Conservation (phyloP, 2,113 vertebrate species). For the Dasypus novemcinctus region DNA sequence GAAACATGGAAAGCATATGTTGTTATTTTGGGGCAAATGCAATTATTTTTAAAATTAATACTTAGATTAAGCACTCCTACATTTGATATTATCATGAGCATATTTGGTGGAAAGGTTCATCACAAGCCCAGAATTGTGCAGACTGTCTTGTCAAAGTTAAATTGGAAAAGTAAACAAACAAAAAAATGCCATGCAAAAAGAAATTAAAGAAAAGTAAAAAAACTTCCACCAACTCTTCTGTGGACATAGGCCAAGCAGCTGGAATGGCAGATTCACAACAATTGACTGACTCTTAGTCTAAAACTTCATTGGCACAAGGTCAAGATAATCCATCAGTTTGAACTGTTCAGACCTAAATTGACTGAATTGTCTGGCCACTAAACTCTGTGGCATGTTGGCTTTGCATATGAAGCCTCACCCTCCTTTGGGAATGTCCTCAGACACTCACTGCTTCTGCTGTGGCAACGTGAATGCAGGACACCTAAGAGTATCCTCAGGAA, state of each 20-base stretch:
- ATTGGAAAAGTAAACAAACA: not conserved
- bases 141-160: not conserved
- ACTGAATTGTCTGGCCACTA: not conserved
- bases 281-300: not conserved
- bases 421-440: not conserved
- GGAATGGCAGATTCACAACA: not conserved
- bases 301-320: not conserved
- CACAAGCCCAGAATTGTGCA: not conserved
- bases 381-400: not conserved
- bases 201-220: not conserved
- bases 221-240: not conserved
- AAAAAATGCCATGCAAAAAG: not conserved
- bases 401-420: not conserved
- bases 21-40: slow-evolving; percentile 21
- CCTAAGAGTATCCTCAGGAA: not conserved
- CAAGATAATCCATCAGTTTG: not conserved
- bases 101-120: not conserved
- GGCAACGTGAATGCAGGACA: not conserved
- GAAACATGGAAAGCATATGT: not conserved
- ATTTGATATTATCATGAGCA: slow-evolving; percentile 1
- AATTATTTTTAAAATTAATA: slow-evolving; percentile 17
- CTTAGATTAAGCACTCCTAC: not conserved
- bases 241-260: not conserved
- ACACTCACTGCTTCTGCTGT: not conserved
- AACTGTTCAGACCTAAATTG: not conserved